phyloP scores from a whole-genome alignment of 2,797 vertebrate genomes.

The Anniella stebbinsi region DNA sequence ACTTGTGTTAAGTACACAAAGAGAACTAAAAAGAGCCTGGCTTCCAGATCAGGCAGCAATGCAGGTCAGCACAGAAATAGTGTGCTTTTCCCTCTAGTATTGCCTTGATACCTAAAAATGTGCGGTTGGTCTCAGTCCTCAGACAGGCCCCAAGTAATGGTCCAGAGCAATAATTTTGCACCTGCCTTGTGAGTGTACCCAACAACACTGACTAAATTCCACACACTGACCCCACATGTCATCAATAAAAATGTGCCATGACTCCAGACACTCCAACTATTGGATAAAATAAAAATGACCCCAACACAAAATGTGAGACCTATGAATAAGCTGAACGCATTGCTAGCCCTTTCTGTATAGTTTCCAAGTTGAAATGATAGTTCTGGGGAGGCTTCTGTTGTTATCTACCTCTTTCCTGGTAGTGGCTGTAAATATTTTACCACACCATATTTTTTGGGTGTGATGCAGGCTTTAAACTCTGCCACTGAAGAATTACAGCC shows the following conservation, averaged over 20 bases:
- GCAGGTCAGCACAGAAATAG: not conserved
- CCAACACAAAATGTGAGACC: not conserved
- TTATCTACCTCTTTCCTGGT: not conserved
- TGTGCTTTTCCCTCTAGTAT: not conserved
- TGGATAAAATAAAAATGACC: rapidly evolving
- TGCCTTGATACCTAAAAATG: not conserved
- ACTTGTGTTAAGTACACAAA: not conserved
- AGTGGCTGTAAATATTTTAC: not conserved
- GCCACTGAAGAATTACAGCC: constrained; percentile 6
- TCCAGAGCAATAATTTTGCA: not conserved
- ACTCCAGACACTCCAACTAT: rapidly evolving
- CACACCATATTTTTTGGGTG: not conserved
- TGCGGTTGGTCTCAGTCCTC: not conserved
- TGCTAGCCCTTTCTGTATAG: not conserved
- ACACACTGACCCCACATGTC: not conserved
- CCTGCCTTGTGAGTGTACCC: no score
- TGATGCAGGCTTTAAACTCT: constrained; percentile 14
- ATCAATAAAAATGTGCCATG: not conserved
- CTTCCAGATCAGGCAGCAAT: not conserved
- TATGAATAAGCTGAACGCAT: not conserved
- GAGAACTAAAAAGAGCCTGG: not conserved
- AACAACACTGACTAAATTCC: not conserved
- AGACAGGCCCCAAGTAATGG: not conserved
- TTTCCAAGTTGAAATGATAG: not conserved
- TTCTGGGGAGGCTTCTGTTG: not conserved